Evolutionary conservation across 2,113 vertebrate genomes (phyloP), one percentile per base, ranked within the genome.

Genomic region (Ramphastos sulfuratus): DNA sequence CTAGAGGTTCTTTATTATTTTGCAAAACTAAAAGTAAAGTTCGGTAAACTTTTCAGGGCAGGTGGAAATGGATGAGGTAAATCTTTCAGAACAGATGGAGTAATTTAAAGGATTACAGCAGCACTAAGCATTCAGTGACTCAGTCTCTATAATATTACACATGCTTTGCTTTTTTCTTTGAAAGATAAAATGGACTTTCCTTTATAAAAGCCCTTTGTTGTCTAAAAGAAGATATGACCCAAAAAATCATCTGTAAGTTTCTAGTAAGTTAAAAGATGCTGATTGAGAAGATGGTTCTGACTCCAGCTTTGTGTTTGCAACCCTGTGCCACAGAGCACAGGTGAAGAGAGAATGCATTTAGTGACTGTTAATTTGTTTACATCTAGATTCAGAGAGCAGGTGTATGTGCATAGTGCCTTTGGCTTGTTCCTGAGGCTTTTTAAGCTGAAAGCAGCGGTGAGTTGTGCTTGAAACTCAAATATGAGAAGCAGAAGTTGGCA

Each of bases 71-170:
- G 50, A 3, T 12, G 25, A 28, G 39, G 59, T 7, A 39, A 44
- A 17, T 6, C 4, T 4, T 27, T 35, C 3, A 4, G 7, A 16
- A 3, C 42, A 67, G 27, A 66, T 59, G 37, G 23, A 7, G 11
- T 48, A 2, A 1, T 4, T 64, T 72, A 52, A 77, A 12, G 4
- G 8, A 3, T 19, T 6, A 20, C 2, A 15, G 18, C 3, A 19
- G 27, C 1, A 2, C 7, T 7, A 7, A 1, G 3, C 1, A 0
- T 24, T 52, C 4, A 25, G 8, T 2, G 1, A 4, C 5, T 64
- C 6, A 0, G 1, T 18, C 5, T 31, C 42, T 9, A 0, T 5
- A 7, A 6, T 3, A 2, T 3, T 4, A 27, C 0, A 0, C 1
- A 1, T 7, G 2, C 7, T 74, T 37, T 4, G 10, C 3, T 58